A percentile compares a stretch with the other conserved stretches of the same genome.
Conservation (phyloP, 2,113 vertebrate species). For the Nannospalax galili region DNA sequence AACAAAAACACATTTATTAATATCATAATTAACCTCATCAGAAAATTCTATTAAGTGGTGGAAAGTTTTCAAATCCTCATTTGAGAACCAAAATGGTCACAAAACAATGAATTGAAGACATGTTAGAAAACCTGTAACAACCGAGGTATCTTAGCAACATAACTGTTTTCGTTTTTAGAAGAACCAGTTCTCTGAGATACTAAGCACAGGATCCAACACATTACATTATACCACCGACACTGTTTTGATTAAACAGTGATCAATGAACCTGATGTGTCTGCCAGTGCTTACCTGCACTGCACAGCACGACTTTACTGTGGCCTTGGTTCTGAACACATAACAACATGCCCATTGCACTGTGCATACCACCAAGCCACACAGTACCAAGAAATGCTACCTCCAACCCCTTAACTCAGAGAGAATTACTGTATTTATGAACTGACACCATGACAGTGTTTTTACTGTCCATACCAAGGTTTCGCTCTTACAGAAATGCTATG, state of each 20-base stretch:
- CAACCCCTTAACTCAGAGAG: not conserved
- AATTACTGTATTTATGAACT: not conserved
- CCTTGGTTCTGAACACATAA: not conserved
- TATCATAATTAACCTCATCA: slow-evolving; percentile 13
- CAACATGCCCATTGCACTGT: not conserved
- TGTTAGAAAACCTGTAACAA: slow-evolving; percentile 74
- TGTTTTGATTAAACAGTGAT: not conserved
- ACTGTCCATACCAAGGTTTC: not conserved
- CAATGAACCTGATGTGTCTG: not conserved
- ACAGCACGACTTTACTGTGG: not conserved
- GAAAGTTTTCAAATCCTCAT: not conserved
- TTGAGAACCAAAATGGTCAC: slow-evolving; percentile 63
- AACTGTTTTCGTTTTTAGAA: slow-evolving; percentile 60
- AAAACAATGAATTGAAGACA: slow-evolving; percentile 76
- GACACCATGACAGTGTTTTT: no score
- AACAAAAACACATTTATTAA: slow-evolving; percentile 17
- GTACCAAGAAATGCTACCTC: not conserved
- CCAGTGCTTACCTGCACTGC: not conserved
- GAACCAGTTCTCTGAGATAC: not conserved
- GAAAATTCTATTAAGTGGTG: not conserved
- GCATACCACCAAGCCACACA: not conserved
- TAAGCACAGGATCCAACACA: slow-evolving; percentile 15
- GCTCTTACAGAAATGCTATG: not conserved
- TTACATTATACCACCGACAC: slow-evolving; percentile 38
- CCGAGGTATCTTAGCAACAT: slow-evolving; percentile 84